These are phyloP conservation scores for Acipenser transmontanus DNA, from an alignment of 2,797 vertebrate genomes.

Conservation along the genomic window DNA sequence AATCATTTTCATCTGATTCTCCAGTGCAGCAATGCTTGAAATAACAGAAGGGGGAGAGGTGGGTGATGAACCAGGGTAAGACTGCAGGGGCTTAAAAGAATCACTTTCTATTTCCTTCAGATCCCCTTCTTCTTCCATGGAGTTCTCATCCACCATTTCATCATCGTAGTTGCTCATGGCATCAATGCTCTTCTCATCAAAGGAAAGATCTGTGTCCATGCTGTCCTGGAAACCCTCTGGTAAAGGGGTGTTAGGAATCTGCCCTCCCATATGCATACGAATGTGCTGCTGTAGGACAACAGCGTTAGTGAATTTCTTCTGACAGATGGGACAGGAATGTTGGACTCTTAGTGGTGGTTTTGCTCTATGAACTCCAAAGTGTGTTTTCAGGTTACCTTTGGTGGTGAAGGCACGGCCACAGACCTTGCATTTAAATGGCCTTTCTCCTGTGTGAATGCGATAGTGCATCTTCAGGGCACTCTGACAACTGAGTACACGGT, in stretches of 20 bases:
- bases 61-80: slow-evolving; percentile 59
- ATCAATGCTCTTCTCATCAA: slow-evolving; percentile 68
- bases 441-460: slow-evolving; percentile 91
- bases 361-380: slow-evolving; percentile 85
- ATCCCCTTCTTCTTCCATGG: slow-evolving; percentile 77
- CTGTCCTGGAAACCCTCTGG: slow-evolving; percentile 62
- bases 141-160: slow-evolving; percentile 78
- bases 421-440: slow-evolving; percentile 93
- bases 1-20: slow-evolving; percentile 85
- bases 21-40: slow-evolving; percentile 75
- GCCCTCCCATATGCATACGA: slow-evolving; percentile 93
- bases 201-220: slow-evolving; percentile 62
- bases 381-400: slow-evolving; percentile 96
- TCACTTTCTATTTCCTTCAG: slow-evolving; percentile 52
- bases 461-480: slow-evolving; percentile 98
- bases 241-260: slow-evolving; percentile 72
- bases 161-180: slow-evolving; percentile 74
- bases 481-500: slow-evolving; percentile 93
- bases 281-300: slow-evolving; percentile 96
- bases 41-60: slow-evolving; percentile 65
- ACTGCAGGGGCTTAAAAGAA: slow-evolving; percentile 51
- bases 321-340: slow-evolving; percentile 95
- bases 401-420: slow-evolving; percentile 96
- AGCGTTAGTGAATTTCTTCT: slow-evolving; percentile 95
- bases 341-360: slow-evolving; percentile 84